Percentiles rank a stretch among this genome's conserved stretches.
These are phyloP conservation scores for Hippolais icterina DNA, from an alignment of 2,113 vertebrate species.

Conservation along the genomic window DNA sequence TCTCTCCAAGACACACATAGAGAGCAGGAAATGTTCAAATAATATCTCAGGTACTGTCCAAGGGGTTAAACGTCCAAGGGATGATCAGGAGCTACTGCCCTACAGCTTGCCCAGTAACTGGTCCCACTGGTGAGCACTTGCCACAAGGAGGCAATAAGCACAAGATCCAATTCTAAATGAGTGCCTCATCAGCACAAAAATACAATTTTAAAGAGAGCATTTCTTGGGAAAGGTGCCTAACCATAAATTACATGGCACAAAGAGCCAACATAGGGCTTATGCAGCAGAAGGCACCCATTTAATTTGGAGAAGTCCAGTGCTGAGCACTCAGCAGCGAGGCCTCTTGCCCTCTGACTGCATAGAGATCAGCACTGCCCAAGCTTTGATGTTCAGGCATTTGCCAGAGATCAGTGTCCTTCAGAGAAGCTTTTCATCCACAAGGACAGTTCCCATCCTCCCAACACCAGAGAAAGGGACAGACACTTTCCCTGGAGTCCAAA, in stretches of 20 bases:
- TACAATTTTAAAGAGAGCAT: slow-evolving; percentile 1
- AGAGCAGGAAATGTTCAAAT: slow-evolving; percentile 32
- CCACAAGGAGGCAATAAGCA: not conserved
- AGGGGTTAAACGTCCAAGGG: not conserved
- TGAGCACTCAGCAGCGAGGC: not conserved
- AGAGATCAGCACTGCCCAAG: not conserved
- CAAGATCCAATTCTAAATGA: not conserved
- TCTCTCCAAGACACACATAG: not conserved
- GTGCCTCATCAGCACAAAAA: slow-evolving; percentile 26
- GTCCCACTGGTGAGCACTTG: not conserved
- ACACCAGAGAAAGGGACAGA: not conserved
- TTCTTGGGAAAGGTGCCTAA: slow-evolving; percentile 43
- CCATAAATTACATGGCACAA: not conserved
- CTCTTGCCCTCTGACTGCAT: not conserved
- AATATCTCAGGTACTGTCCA: not conserved
- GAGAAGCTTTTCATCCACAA: not conserved
- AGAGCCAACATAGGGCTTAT: not conserved
- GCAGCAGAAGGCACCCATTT: not conserved
- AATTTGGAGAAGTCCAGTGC: not conserved
- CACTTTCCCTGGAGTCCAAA: not conserved
- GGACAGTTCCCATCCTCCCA: not conserved
- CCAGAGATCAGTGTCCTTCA: not conserved
- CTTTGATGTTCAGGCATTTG: not conserved
- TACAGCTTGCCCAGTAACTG: not conserved
- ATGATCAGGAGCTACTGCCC: not conserved